Evolutionary conservation across 2,113 vertebrate species (phyloP), one percentile per base, ranked within the genome.

Genomic region (Cettia cetti): DNA sequence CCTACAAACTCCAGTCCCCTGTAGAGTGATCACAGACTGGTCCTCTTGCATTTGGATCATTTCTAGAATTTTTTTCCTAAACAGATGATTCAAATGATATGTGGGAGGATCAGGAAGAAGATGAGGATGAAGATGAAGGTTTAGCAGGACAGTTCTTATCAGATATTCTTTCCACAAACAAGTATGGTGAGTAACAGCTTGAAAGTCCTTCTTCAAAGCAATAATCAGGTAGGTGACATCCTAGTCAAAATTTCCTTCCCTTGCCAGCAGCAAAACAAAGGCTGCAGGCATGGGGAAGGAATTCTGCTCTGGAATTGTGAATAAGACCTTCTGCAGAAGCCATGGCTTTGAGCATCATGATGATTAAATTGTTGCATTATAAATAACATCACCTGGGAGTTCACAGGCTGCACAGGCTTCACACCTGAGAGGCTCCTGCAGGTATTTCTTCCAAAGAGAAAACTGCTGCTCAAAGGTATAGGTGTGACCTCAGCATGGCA

Each of bases 91-190:
- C 99, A 17, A 99, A 97, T 42, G 98, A 99, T 85, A 99, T 99
- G 99, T 99, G 99, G 99, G 99, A 99, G 84, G 99, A 99, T 93
- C 98, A 98, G 57, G 99, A 98, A 33, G 98, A 99, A 10, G 99
- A 98, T 0, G 98, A 98, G 1, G 99, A 99, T 0, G 99, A 99
- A 13, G 99, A 99, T 35, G 99, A 99, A 97, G 98, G 98, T 23
- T 96, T 99, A 69, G 98, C 98, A 53, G 99, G 99, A 78, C 99
- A 99, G 79, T 99, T 99, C 82, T 97, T 99, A 50, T 99, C 99
- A 77, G 99, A 99, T 96, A 98, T 99, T 71, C 98, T 99, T 60
- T 98, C 99, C 68, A 99, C 99, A 40, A 99, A 99, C 94, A 99
- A 99, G 98, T 99, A 99, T 52, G 99, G 99, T 99, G 86, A 98